phyloP scores from a whole-genome alignment of 1,140 invertebrate genomes.

The Pectinophora gossypiella region DNA sequence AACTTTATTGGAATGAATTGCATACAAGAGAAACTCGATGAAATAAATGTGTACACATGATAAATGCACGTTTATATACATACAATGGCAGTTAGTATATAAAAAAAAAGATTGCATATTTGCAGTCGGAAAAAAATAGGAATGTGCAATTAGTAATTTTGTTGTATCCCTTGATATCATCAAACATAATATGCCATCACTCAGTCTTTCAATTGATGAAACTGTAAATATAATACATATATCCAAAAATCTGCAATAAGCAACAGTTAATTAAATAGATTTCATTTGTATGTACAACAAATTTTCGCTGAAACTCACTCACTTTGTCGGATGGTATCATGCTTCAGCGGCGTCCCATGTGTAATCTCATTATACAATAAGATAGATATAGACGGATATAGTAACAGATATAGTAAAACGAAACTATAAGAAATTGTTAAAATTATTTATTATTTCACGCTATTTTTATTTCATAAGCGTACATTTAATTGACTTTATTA shows the following conservation, averaged over 20 bases:
- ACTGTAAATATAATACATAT: conserved; percentile 42
- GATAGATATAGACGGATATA: too few species aligned
- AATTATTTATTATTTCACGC: too few species aligned
- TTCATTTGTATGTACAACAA: conserved; percentile 18
- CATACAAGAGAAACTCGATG: too few species aligned
- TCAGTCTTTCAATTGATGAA: conserved; percentile 61
- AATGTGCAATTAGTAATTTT: conserved; percentile 33
- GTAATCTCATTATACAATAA: too few species aligned
- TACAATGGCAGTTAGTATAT: neutral
- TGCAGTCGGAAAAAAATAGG: conserved; percentile 12
- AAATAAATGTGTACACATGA: neutral
- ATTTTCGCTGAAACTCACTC: conserved; percentile 12
- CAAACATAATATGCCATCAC: conserved; percentile 47
- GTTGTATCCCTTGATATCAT: conserved; percentile 27
- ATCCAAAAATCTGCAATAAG: conserved; percentile 43
- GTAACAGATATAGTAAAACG: too few species aligned
- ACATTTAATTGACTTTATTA: too few species aligned
- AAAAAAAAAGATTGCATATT: neutral
- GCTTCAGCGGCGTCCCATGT: too few species aligned
- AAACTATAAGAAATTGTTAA: too few species aligned
- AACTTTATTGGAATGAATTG: too few species aligned
- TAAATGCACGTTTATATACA: neutral
- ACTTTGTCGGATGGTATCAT: too few species aligned
- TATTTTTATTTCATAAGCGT: too few species aligned
- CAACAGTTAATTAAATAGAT: conserved; percentile 34